Conservation (phyloP, 2,113 vertebrate species). For the Tor tambroides region DNA sequence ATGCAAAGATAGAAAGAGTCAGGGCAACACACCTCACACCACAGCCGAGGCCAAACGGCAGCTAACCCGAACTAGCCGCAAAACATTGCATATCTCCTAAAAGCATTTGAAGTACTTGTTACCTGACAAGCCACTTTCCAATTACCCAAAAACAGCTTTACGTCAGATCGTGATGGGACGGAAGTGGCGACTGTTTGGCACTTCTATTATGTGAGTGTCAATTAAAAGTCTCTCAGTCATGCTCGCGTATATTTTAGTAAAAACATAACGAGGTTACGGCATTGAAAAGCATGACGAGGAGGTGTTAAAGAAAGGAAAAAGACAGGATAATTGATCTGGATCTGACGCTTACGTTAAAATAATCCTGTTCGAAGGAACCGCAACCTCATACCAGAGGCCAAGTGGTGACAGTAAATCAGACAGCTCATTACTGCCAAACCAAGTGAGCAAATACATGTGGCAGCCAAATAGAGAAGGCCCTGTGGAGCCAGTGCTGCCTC, state of each 20-base stretch:
- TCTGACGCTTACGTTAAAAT: slow-evolving; percentile 30
- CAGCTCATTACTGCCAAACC: slow-evolving; percentile 70
- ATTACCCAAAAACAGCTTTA: slow-evolving; percentile 6
- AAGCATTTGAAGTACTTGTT: neutral
- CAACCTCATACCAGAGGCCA: slow-evolving; percentile 11
- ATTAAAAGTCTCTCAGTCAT: slow-evolving; percentile 24
- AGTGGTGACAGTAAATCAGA: slow-evolving; percentile 68
- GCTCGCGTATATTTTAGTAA: neutral
- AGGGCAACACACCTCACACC: slow-evolving; percentile 79
- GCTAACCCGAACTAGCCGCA: slow-evolving; percentile 1
- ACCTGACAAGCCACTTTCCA: slow-evolving; percentile 7
- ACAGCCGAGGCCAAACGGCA: slow-evolving; percentile 44
- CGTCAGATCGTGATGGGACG: neutral
- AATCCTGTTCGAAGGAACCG: neutral
- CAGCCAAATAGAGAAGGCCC: slow-evolving; percentile 73
- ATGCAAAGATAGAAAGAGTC: slow-evolving; percentile 85
- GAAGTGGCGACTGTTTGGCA: slow-evolving; percentile 26
- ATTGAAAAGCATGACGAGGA: slow-evolving; percentile 18
- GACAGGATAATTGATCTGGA: slow-evolving; percentile 22
- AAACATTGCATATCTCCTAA: slow-evolving; percentile 1
- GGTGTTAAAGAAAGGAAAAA: slow-evolving; percentile 17
- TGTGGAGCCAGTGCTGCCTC: slow-evolving; percentile 54
- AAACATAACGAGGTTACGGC: neutral
- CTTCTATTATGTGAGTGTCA: slow-evolving; percentile 31
- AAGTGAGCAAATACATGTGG: slow-evolving; percentile 75